Evolutionary conservation across 2,888 invertebrate species (phyloP), one percentile per base, ranked within the genome.

Genomic region (Ecliptopera silaceata): DNA sequence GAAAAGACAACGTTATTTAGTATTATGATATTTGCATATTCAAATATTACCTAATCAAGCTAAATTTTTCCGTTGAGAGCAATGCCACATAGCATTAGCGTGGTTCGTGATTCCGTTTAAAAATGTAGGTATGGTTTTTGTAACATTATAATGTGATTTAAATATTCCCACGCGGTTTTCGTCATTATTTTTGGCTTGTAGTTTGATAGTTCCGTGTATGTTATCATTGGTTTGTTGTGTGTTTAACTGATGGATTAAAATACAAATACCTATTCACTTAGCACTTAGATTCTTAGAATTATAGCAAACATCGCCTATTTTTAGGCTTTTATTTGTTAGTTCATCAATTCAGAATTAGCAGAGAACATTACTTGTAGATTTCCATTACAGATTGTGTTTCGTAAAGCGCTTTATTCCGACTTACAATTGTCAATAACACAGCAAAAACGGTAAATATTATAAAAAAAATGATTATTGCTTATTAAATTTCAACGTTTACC

Each of bases 21-120:
- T 42, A 22, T 13, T 22, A 18, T 41, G 3, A 12, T 20, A 41
- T 15, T 38, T 44, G 44, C 44, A 50, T n/a, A 36, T 36, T 10
- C 34, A 26, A 50, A 31, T 34, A 11, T 17, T n/a, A 34, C 22
- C n/a, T 34, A 45, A 13, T 18, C 17, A 45, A 13, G 12, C 17
- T 52, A 31, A 26, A 44, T 34, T 45, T 39, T 50, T 56, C 39
- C 49, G 44, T 36, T 15, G 11, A 52, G 38, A 55, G 26, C 22
- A 50, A 50, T 41, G 46, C 46, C 41, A 42, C 41, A 41, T 41
- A 18, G n/a, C 11, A 32, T 46, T 50, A 10, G 34, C 13, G 15
- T 26, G 22, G 38, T 31, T 38, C 20, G 32, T 32, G 20, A 13
- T 34, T 34, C 44, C 39, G 44, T 12, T 38, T 15, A 43, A 12